phyloP scores from a whole-genome alignment of 2,888 invertebrate species.

The Morpho achilles region DNA sequence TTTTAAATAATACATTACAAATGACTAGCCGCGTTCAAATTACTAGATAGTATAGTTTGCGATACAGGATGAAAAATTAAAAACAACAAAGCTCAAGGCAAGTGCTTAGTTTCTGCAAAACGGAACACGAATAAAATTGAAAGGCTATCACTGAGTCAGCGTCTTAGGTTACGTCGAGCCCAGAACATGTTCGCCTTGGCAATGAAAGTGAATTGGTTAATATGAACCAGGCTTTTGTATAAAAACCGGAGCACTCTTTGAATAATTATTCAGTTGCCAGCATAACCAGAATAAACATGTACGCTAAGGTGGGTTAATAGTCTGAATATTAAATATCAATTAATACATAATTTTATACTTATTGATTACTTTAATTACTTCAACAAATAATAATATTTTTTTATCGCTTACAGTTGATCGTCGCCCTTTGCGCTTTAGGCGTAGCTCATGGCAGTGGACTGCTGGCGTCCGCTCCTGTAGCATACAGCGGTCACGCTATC shows the following conservation, averaged over 20 bases:
- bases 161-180: conserved; percentile 46
- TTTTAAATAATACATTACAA: too few species aligned
- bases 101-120: conserved; percentile 14
- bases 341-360: neutral
- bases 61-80: neutral
- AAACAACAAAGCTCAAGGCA: conserved; percentile 9
- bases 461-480: conserved; percentile 62
- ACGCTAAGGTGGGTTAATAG: conserved; percentile 65
- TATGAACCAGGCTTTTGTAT: conserved; percentile 54
- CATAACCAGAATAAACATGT: conserved; percentile 72
- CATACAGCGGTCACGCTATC: conserved; percentile 65
- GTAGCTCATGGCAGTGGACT: conserved; percentile 78
- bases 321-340: conserved; percentile 2
- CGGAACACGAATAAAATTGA: conserved; percentile 37
- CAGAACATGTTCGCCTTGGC: conserved; percentile 62
- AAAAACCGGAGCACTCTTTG: conserved; percentile 67
- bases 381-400: neutral
- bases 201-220: conserved; percentile 72
- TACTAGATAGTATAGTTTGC: too few species aligned
- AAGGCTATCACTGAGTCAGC: conserved; percentile 72
- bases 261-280: conserved; percentile 76
- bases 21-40: too few species aligned
- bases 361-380: neutral
- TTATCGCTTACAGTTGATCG: conserved; percentile 60
- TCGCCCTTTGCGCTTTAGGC: conserved; percentile 80